Conservation (phyloP, 2,888 invertebrate species). For the Caenorhabditis sp. region DNA sequence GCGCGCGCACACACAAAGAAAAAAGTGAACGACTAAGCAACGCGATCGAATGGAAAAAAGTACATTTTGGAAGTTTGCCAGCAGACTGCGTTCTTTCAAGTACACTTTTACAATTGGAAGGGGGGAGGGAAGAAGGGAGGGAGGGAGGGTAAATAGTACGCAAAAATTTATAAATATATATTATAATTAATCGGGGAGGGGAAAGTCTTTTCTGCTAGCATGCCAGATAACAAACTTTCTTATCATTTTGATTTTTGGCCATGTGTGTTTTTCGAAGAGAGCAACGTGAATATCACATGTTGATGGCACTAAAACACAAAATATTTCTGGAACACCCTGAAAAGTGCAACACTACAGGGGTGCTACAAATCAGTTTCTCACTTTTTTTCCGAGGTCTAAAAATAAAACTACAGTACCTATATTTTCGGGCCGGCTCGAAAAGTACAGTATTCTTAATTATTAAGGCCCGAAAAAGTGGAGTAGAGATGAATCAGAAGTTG, state of each 20-base stretch:
- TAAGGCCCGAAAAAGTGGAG: too few relatives aligned
- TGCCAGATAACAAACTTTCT: too few relatives aligned
- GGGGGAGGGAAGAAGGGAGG: not conserved
- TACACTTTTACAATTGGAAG: not conserved
- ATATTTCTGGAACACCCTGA: too few relatives aligned
- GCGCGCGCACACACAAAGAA: not conserved
- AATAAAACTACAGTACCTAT: too few relatives aligned
- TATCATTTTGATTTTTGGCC: not conserved
- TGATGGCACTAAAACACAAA: not conserved
- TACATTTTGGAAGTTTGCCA: constrained; percentile 4
- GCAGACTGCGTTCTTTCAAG: not conserved
- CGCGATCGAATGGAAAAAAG: not conserved
- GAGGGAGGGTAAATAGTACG: not conserved
- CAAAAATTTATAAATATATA: not conserved
- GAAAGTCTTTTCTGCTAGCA: too few relatives aligned
- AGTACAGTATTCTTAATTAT: too few relatives aligned
- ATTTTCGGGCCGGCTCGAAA: too few relatives aligned
- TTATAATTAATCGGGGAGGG: not conserved
- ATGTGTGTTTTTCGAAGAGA: not conserved
- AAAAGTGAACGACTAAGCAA: not conserved
- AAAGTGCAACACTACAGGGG: too few relatives aligned
- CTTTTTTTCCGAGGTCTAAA: too few relatives aligned
- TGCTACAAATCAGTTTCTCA: too few relatives aligned
- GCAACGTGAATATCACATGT: not conserved
- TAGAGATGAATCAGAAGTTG: too few relatives aligned